phyloP scores from a whole-genome alignment of 2,797 vertebrate genomes.

The Brachyrhaphis roseni region DNA sequence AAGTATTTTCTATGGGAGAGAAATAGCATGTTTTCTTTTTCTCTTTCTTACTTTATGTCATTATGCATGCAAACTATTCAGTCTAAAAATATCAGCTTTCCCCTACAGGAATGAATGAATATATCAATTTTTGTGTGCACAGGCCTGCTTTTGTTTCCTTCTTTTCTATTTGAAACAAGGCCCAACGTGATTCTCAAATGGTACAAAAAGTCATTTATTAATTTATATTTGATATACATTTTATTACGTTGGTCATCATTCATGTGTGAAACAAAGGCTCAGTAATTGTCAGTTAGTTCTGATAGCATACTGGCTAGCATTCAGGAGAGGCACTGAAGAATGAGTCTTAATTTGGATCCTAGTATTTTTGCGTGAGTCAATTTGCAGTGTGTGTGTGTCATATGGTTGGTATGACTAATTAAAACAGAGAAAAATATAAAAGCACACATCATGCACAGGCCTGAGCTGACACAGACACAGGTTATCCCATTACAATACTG shows the following conservation, averaged over 20 bases:
- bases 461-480: constrained; percentile 54
- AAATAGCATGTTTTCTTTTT: background rate
- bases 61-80: background rate
- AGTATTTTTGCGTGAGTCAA: background rate
- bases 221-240: background rate
- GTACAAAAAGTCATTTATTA: background rate
- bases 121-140: background rate
- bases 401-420: constrained; percentile 38
- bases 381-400: background rate
- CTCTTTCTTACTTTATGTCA: background rate
- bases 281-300: background rate
- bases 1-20: background rate
- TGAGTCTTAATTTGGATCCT: background rate
- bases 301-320: background rate
- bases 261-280: background rate
- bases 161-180: too few species aligned
- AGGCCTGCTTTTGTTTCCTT: too few species aligned
- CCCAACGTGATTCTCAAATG: too few species aligned
- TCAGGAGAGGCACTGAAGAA: background rate
- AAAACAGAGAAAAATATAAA: constrained; percentile 71
- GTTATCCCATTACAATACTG: constrained; percentile 75
- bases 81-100: background rate
- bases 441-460: constrained; percentile 73
- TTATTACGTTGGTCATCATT: background rate
- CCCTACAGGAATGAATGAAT: background rate